A percentile compares a stretch with the other conserved stretches of the same genome.
phyloP scores from a whole-genome alignment of 2,888 invertebrate species.

The Cephalotes varians region DNA sequence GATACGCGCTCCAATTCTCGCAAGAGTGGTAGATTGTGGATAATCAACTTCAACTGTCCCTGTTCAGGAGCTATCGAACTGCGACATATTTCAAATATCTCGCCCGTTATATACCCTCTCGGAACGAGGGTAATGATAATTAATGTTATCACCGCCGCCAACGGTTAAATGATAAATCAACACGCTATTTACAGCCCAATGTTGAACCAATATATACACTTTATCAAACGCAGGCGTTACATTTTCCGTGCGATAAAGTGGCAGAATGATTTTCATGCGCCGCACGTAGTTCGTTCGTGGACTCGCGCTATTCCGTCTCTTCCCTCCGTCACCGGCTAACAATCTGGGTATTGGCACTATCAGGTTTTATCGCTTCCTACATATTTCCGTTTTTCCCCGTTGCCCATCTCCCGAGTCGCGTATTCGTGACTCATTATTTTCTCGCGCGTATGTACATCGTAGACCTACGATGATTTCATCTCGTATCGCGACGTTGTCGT shows the following conservation, averaged over 20 bases:
- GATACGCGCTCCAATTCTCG: slow-evolving; percentile 28
- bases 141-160: slow-evolving; percentile 32
- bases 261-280: slow-evolving; percentile 11
- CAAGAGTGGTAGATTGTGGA: slow-evolving; percentile 26
- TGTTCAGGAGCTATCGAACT: slow-evolving; percentile 25
- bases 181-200: slow-evolving; percentile 34
- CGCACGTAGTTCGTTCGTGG: neutral
- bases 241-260: neutral
- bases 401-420: neutral
- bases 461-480: neutral
- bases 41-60: slow-evolving; percentile 48
- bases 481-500: neutral
- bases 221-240: slow-evolving; percentile 6
- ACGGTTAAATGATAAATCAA: slow-evolving; percentile 44
- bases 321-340: neutral
- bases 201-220: neutral
- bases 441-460: slow-evolving; percentile 9
- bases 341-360: slow-evolving; percentile 17
- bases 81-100: slow-evolving; percentile 42
- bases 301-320: neutral
- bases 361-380: neutral
- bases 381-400: neutral
- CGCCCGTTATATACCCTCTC: slow-evolving; percentile 23
- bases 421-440: slow-evolving; percentile 11
- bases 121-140: slow-evolving; percentile 44